Conservation (phyloP, 1,140 invertebrate species). For the Batillaria attramentaria region DNA sequence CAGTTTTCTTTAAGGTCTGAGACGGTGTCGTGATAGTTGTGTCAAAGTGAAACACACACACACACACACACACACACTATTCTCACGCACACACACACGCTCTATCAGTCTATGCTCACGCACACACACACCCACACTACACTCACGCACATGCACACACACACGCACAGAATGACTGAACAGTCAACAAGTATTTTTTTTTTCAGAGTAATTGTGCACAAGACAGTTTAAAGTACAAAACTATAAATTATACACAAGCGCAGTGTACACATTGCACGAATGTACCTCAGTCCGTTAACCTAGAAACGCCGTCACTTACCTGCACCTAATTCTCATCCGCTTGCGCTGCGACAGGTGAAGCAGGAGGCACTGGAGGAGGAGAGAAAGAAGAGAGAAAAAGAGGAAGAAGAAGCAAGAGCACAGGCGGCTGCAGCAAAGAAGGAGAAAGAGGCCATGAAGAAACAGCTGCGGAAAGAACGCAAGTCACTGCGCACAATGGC, state of each 20-base stretch:
- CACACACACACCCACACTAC: too few relatives aligned
- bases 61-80: neutral
- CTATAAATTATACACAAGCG: too few relatives aligned
- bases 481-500: constrained; percentile 88
- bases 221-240: too few relatives aligned
- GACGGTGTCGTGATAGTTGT: neutral
- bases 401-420: constrained; percentile 86
- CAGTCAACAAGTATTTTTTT: neutral
- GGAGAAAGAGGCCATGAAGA: constrained; percentile 78
- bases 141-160: neutral
- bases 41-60: neutral
- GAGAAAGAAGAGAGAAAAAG: constrained; percentile 80
- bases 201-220: neutral
- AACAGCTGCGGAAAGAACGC: constrained; percentile 75
- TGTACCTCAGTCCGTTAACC: too few relatives aligned
- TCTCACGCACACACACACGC: neutral
- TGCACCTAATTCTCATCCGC: too few relatives aligned
- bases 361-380: constrained; percentile 71
- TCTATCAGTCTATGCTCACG: neutral
- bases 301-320: too few relatives aligned
- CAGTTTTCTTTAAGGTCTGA: neutral
- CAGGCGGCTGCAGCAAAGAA: constrained; percentile 87
- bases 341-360: constrained; percentile 67
- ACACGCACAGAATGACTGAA: neutral
- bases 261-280: too few relatives aligned